Evolutionary conservation across 2,888 invertebrate genomes (phyloP), one percentile per base, ranked within the genome.

Genomic region (Choristoneura rosaceana): DNA sequence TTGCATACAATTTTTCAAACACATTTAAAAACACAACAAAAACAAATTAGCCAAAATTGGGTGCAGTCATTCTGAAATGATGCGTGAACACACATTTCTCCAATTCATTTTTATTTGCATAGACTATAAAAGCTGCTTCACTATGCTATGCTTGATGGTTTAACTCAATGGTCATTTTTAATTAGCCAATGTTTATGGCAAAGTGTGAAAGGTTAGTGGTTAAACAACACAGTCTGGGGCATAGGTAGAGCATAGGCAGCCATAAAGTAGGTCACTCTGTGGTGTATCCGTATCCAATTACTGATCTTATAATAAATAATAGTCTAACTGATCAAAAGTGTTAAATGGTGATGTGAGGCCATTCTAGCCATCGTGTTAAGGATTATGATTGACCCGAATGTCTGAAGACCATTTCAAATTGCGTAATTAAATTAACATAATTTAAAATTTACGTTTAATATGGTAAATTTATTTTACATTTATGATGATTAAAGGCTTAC

Each of bases 171-270:
- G 59, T 70, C 64, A 70, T 70, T 70, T 74, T 76, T 75, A 79
- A 79, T 79, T 77, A 78, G 76, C 71, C 62, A 59, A 71, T 77
- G 74, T 78, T 79, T 77, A 76, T 76, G 71, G 73, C 69, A 50
- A 68, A 59, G 60, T 50, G 70, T 34, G 50, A 74, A 75, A 76
- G 77, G 77, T 75, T 76, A 15, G 74, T 67, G 52, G 55, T 43
- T 17, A 50, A 25, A 38, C 7, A 38, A 4, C 38, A 38, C 38
- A 38, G 38, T 38, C 38, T 38, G 5, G 38, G 38, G 38, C 38
- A 38, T 38, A 38, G 38, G 5, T 38, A 0, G 38, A 5, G 38
- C 38, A 38, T 38, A 38, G 38, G 5, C 38, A 7, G 4, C 38
- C 4, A 38, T 7, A 38, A 38, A 41, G 69, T 60, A 43, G 25